phyloP scores from a whole-genome alignment of 2,797 vertebrate species.

The Odontamblyopus rebecca region DNA sequence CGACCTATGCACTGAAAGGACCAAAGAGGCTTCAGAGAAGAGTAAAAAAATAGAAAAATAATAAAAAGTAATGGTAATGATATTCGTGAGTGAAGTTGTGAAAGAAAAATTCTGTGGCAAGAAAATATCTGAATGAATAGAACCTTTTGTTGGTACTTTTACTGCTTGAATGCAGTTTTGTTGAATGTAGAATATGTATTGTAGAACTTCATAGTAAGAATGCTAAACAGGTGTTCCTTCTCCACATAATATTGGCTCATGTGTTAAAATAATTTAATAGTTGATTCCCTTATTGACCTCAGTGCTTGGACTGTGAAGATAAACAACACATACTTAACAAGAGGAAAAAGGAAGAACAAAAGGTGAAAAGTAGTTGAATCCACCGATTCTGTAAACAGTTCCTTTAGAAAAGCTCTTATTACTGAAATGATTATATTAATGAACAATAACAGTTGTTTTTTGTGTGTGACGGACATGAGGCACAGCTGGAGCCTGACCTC shows the following conservation, averaged over 20 bases:
- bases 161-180: no score
- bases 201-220: background rate
- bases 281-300: background rate
- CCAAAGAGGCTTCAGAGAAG: no score
- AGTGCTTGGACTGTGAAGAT: background rate
- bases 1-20: no score
- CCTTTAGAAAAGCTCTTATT: background rate
- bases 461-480: background rate
- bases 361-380: background rate
- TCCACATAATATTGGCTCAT: background rate
- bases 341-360: background rate
- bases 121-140: no score
- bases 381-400: background rate
- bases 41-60: no score
- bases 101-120: no score
- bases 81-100: no score
- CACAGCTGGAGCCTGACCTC: background rate
- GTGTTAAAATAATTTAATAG: background rate
- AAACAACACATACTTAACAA: background rate
- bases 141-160: no score
- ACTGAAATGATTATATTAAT: slow-evolving; percentile 7
- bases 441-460: slow-evolving; percentile 9
- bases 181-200: no score
- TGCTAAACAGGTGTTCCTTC: background rate
- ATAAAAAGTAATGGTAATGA: no score